Conservation (phyloP, 2,797 vertebrate species). For the Silurus aristotelis region DNA sequence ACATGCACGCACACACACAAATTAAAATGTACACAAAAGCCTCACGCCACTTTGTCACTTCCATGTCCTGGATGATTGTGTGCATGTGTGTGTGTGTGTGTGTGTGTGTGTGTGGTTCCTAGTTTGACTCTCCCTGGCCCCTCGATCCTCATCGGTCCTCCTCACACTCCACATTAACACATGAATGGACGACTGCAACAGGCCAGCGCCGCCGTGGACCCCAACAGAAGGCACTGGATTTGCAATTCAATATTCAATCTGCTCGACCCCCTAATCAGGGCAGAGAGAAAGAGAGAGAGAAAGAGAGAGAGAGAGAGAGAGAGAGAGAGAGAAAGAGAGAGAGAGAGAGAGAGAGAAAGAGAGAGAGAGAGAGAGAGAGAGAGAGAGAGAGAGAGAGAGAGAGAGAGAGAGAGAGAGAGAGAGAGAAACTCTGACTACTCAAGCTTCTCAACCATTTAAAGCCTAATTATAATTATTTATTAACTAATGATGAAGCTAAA, state of each 20-base stretch:
- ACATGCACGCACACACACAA: not conserved
- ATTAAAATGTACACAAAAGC: conserved; percentile 27
- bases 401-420: not conserved
- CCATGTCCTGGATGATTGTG: not conserved
- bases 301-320: conserved; percentile 29
- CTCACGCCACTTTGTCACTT: not conserved
- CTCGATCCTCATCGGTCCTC: conserved; percentile 59
- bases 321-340: not conserved
- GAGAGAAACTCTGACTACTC: not conserved
- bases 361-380: not conserved
- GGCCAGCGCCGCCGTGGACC: conserved; percentile 70
- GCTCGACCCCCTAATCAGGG: conserved; percentile 68
- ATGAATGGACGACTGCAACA: conserved; percentile 77
- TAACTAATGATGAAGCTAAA: not conserved
- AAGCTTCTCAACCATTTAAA: not conserved
- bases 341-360: no score
- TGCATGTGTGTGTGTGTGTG: not conserved
- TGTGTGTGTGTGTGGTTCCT: conserved; percentile 26
- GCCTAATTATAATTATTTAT: not conserved
- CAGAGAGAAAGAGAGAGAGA: conserved; percentile 68
- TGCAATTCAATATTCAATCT: conserved; percentile 86
- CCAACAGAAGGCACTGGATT: conserved; percentile 81
- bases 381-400: not conserved
- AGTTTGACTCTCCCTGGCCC: conserved; percentile 52
- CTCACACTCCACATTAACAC: conserved; percentile 79